Evolutionary conservation across 2,113 vertebrate genomes (phyloP), one percentile per base, ranked within the genome.

Genomic region (Circaetus cinerascens): DNA sequence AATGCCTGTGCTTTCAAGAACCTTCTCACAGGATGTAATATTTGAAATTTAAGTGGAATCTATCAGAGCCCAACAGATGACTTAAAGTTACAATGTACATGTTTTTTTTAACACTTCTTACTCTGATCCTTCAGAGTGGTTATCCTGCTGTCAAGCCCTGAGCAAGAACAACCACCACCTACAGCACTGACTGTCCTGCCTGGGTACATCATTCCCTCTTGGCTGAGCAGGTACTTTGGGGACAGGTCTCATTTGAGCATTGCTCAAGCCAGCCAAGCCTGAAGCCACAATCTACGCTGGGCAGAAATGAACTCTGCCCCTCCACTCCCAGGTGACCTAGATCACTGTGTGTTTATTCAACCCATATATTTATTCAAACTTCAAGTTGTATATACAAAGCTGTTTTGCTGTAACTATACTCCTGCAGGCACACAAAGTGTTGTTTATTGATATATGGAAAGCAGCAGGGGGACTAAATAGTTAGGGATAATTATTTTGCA

Each of bases 261-360:
- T 73, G 72, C 45, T 75, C 68, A 74, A 88, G 40, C n/a, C 79
- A 90, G 59, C 13, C 48, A 51, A 60, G 45, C 45, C 51, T 72
- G n/a, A 43, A 92, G 59, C 36, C 48, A 43, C 2, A 13, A 25
- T 19, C 67, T 38, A 1, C 5, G 48, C 19, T 16, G 59, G 36
- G 76, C 73, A 85, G 66, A 74, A 93, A 11, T 30, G 92, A 88
- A 90, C 93, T 95, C 84, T 94, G 84, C 16, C 48, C 93, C 55
- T 59, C 60, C 64, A 67, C 36, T 46, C 68, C 64, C 64, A 46
- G n/a, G 51, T 80, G 38, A 89, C 78, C 68, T 38, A 77, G 59
- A 77, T 66, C 68, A 53, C 63, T 46, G 64, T 59, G 69, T 93
- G 71, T 95, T 95, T 96, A 93, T 84, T 87, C 68, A 94, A 74